These are phyloP conservation scores for Drosophila nasuta DNA, from an alignment of 1,140 invertebrate genomes.

Conservation along the genomic window DNA sequence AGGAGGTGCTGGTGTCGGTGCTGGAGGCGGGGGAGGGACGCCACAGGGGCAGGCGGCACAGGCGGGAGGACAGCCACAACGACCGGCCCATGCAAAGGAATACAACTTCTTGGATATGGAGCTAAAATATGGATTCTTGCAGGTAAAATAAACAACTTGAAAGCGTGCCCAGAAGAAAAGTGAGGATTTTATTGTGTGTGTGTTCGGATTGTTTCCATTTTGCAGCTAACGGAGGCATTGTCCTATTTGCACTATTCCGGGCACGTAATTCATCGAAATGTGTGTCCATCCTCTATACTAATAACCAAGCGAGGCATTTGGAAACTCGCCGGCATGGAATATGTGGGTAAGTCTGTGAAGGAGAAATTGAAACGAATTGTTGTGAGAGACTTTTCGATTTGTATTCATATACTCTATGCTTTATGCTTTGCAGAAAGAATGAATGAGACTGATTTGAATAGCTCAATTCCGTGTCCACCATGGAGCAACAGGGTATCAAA, in stretches of 20 bases:
- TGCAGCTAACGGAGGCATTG: conserved; percentile 96
- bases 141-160: conserved; percentile 87
- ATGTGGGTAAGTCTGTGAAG: conserved; percentile 89
- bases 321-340: conserved; percentile 98
- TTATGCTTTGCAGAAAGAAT: conserved; percentile 87
- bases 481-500: conserved; percentile 96
- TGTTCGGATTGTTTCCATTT: conserved; percentile 45
- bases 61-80: conserved; percentile 51
- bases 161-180: neutral
- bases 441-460: conserved; percentile 89
- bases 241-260: conserved; percentile 95
- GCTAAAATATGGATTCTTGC: conserved; percentile 95
- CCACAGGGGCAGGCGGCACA: conserved; percentile 51
- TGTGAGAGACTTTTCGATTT: conserved; percentile 38
- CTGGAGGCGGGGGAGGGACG: neutral
- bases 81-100: conserved; percentile 88
- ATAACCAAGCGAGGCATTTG: conserved; percentile 97
- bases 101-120: conserved; percentile 96
- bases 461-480: conserved; percentile 90
- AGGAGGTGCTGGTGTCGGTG: conserved; percentile 20
- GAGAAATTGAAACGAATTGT: conserved; percentile 66
- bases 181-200: conserved; percentile 4
- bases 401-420: conserved; percentile 65
- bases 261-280: conserved; percentile 95
- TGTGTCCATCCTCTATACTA: conserved; percentile 96